phyloP scores from a whole-genome alignment of 1,140 invertebrate genomes.

The Drosophila elegans region DNA sequence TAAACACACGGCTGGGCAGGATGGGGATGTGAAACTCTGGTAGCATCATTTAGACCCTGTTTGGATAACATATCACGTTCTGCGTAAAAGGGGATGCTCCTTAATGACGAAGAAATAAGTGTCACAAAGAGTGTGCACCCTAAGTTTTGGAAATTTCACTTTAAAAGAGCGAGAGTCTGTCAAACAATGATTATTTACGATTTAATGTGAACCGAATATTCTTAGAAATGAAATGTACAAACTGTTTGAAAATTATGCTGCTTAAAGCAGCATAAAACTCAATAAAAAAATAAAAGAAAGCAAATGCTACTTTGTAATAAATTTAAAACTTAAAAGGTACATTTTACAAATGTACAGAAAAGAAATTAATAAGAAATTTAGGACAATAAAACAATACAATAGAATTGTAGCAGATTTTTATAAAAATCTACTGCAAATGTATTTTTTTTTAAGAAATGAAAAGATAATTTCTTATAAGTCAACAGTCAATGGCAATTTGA shows the following conservation, averaged over 20 bases:
- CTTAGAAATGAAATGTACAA: too few species aligned
- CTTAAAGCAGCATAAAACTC: too few species aligned
- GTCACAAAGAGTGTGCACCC: background rate
- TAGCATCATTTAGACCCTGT: slow-evolving; percentile 31
- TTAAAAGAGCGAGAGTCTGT: slow-evolving; percentile 1
- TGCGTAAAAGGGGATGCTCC: background rate
- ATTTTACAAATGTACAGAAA: too few species aligned
- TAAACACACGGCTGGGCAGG: slow-evolving; percentile 38
- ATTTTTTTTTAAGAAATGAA: too few species aligned
- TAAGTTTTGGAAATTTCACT: background rate
- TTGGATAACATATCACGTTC: slow-evolving; percentile 41
- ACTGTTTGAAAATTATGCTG: too few species aligned
- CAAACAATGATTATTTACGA: background rate
- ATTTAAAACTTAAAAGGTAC: too few species aligned
- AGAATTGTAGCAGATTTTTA: too few species aligned
- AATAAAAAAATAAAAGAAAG: too few species aligned
- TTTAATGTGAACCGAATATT: background rate
- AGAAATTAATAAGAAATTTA: too few species aligned
- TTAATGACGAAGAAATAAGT: slow-evolving; percentile 13
- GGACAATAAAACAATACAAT: too few species aligned
- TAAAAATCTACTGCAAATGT: too few species aligned
- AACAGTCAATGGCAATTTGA: background rate
- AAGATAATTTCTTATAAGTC: background rate
- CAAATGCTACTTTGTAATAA: too few species aligned
- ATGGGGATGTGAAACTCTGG: slow-evolving; percentile 25